phyloP scores from a whole-genome alignment of 2,888 invertebrate genomes.

The Cerceris rybyensis region DNA sequence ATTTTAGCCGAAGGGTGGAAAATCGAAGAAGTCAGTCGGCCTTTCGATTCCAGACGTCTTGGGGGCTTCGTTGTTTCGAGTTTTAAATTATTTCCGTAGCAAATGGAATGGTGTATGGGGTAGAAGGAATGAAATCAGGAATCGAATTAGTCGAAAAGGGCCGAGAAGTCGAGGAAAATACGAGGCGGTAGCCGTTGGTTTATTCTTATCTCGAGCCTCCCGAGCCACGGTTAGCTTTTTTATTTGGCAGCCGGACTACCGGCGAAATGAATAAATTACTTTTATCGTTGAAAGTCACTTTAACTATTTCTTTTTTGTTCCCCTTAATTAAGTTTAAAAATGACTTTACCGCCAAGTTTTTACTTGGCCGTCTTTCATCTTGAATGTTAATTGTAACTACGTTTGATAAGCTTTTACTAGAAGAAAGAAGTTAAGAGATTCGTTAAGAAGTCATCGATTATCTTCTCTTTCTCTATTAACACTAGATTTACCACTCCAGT shows the following conservation, averaged over 20 bases:
- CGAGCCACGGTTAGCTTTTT: too few species aligned
- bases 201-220: neutral
- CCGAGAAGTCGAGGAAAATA: neutral
- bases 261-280: conserved; percentile 1
- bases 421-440: too few species aligned
- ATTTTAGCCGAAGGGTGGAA: too few species aligned
- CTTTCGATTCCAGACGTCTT: conserved; percentile 11
- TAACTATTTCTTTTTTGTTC: neutral
- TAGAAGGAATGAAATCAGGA: neutral
- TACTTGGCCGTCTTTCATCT: too few species aligned
- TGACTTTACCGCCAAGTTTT: too few species aligned
- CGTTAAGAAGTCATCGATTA: too few species aligned
- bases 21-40: conserved; percentile 9
- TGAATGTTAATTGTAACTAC: too few species aligned
- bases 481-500: too few species aligned
- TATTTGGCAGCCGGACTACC: too few species aligned
- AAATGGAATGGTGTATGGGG: neutral
- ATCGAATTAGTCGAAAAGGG: conserved; percentile 1
- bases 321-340: conserved; percentile 1
- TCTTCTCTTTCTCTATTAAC: too few species aligned
- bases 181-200: neutral
- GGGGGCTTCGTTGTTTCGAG: conserved; percentile 11
- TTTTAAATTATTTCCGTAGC: conserved; percentile 18
- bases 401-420: too few species aligned
- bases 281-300: too few species aligned